A percentile compares a stretch with the other conserved stretches of the same genome.
Evolutionary conservation across 2,797 vertebrate species (phyloP).

Genomic region (Setipinna tenuifilis): DNA sequence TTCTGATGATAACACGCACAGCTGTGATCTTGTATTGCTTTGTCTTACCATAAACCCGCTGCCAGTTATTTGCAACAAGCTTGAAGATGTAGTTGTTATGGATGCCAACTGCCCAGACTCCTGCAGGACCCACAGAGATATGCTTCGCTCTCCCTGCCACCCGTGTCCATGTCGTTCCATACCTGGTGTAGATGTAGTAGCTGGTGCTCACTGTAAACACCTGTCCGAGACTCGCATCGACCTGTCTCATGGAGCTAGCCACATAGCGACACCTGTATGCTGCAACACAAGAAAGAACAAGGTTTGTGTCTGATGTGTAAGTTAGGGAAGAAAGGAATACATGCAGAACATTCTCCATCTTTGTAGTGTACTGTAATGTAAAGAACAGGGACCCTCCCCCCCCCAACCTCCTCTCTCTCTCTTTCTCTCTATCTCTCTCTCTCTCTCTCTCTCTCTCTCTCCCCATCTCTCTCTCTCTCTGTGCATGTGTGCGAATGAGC

Average conservation of each 20-base stretch:
- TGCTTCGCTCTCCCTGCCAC: conserved; percentile 6
- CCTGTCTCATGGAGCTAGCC: conserved; percentile 23
- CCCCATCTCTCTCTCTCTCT: too few species aligned
- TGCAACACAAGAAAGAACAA: not conserved
- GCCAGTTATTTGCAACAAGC: conserved; percentile 16
- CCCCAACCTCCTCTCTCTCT: too few species aligned
- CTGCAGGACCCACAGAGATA: conserved; percentile 48
- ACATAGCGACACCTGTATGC: not conserved
- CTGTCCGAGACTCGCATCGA: conserved; percentile 51
- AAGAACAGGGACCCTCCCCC: not conserved
- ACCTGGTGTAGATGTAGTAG: conserved; percentile 9
- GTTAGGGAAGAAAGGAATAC: not conserved
- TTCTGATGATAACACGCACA: too few species aligned
- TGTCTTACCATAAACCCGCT: conserved; percentile 26
- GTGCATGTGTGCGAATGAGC: too few species aligned
- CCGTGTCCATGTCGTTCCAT: not conserved
- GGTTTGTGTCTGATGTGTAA: too few species aligned
- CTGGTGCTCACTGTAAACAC: conserved; percentile 29
- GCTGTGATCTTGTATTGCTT: too few species aligned
- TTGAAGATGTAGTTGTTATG: conserved; percentile 34
- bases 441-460: too few species aligned
- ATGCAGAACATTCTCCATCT: too few species aligned
- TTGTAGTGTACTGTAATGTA: too few species aligned
- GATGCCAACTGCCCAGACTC: conserved; percentile 33
- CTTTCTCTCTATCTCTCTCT: too few species aligned